Percentiles rank a stretch among this genome's conserved stretches.
phyloP scores from a whole-genome alignment of 2,888 invertebrate genomes.

The Andrena haemorrhoa region DNA sequence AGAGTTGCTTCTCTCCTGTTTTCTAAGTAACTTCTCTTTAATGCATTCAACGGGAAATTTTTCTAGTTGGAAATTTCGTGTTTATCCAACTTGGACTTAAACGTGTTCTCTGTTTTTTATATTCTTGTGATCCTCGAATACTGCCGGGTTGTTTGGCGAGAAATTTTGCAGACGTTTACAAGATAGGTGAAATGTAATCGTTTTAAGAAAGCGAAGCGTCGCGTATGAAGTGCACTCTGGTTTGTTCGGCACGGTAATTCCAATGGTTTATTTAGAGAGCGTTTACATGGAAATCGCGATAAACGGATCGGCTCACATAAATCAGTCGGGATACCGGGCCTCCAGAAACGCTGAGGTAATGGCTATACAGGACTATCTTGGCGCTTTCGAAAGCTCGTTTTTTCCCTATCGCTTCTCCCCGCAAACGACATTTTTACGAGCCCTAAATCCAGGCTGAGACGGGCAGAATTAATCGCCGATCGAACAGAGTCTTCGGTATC shows the following conservation, averaged over 20 bases:
- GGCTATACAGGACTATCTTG: conserved; percentile 45
- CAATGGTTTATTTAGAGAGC: conserved; percentile 36
- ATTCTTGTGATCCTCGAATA: background rate
- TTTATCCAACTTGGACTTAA: too few species aligned
- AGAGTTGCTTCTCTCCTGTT: too few species aligned
- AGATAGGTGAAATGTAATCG: background rate
- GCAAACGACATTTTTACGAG: conserved; percentile 57
- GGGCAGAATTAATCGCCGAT: conserved; percentile 57
- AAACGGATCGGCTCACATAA: conserved; percentile 46
- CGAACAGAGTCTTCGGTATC: conserved; percentile 35
- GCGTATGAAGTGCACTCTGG: background rate
- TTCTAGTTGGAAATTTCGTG: too few species aligned
- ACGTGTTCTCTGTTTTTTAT: background rate
- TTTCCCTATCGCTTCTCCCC: conserved; percentile 48
- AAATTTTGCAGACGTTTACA: background rate
- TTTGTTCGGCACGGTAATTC: conserved; percentile 15
- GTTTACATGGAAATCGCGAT: conserved; percentile 46
- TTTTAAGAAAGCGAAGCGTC: background rate
- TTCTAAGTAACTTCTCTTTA: too few species aligned
- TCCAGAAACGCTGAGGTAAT: conserved; percentile 36
- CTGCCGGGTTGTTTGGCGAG: background rate
- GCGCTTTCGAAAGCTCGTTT: conserved; percentile 53
- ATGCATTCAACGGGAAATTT: too few species aligned
- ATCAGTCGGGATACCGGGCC: conserved; percentile 33
- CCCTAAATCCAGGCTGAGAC: conserved; percentile 55